These are phyloP conservation scores for Staurois parvus DNA, from an alignment of 2,797 vertebrate species.

Conservation along the genomic window DNA sequence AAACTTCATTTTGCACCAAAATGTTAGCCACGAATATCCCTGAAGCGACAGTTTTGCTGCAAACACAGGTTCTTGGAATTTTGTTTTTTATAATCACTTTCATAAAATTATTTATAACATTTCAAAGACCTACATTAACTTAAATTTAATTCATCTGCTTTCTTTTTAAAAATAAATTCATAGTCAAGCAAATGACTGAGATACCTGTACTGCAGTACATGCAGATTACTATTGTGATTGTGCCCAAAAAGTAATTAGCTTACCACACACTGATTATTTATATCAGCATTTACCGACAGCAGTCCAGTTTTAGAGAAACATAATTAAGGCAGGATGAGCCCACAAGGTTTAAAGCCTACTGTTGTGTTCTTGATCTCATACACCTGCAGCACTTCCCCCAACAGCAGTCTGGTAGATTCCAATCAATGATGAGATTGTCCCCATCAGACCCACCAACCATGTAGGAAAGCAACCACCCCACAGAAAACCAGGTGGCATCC, in stretches of 20 bases:
- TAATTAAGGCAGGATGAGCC: not conserved
- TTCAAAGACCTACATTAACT: too few species aligned
- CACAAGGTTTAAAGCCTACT: not conserved
- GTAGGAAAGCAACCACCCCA: conserved; percentile 88
- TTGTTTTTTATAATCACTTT: too few species aligned
- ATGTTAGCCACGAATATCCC: too few species aligned
- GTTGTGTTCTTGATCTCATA: not conserved
- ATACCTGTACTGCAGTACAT: too few species aligned
- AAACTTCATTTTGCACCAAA: too few species aligned
- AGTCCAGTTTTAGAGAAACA: not conserved
- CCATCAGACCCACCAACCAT: conserved; percentile 93
- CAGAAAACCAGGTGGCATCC: conserved; percentile 90
- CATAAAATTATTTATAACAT: too few species aligned
- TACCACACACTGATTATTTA: too few species aligned
- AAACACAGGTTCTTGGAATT: not conserved
- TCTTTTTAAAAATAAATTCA: too few species aligned
- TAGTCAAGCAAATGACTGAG: too few species aligned
- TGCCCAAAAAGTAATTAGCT: too few species aligned
- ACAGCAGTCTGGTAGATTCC: conserved; percentile 81
- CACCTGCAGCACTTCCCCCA: conserved; percentile 46
- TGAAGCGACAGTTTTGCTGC: not conserved
- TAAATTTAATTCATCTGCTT: too few species aligned
- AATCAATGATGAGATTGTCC: conserved; percentile 88
- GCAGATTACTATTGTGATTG: too few species aligned
- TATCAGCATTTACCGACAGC: not conserved